Conservation (phyloP, 2,797 vertebrate genomes). For the Spinus pinus region DNA sequence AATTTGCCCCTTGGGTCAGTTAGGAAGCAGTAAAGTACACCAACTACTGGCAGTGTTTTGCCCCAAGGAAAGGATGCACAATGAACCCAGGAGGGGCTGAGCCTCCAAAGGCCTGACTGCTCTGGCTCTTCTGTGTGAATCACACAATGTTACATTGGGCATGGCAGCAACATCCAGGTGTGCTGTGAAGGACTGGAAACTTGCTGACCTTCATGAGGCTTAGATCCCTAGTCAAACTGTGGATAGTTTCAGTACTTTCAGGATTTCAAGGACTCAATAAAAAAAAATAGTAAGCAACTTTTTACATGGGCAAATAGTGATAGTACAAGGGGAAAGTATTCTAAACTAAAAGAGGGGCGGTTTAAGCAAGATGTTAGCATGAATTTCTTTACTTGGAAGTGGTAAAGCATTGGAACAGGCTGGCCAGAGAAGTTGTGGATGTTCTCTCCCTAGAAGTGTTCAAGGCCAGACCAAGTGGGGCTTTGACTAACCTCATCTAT, state of each 20-base stretch:
- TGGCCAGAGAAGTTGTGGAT: background rate
- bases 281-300: background rate
- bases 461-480: background rate
- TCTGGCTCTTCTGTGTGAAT: background rate
- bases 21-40: background rate
- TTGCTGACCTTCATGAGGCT: background rate
- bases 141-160: fast-evolving
- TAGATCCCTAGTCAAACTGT: background rate
- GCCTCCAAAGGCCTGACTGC: background rate
- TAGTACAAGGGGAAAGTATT: background rate
- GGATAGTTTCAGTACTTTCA: background rate
- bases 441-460: background rate
- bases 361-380: background rate
- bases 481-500: background rate
- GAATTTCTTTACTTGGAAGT: background rate
- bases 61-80: background rate
- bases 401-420: background rate
- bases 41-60: background rate
- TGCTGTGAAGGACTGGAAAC: background rate
- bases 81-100: background rate
- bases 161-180: background rate
- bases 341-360: background rate
- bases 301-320: background rate
- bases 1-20: background rate
- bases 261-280: background rate